Percentiles rank a stretch among this genome's conserved stretches.
phyloP scores from a whole-genome alignment of 1,140 invertebrate species.

The Pseudomyrmex dendroicus region DNA sequence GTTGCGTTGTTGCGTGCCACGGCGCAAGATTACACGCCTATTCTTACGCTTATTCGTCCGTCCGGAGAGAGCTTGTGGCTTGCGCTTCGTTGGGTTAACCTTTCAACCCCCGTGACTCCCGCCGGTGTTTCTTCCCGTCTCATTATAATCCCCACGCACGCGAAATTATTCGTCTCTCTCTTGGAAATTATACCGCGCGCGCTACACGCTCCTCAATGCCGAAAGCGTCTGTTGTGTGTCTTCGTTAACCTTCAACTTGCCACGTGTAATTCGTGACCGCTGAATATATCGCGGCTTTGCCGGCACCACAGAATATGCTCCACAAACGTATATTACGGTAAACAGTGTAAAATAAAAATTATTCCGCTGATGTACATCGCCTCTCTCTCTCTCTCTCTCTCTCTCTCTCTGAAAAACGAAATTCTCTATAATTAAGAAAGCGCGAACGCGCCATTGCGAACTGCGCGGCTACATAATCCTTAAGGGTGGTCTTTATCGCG shows the following conservation, averaged over 20 bases:
- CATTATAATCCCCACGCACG: conserved; percentile 11
- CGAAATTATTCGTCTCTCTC: conserved; percentile 42
- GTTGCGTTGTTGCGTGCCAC: neutral
- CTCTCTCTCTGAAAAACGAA: neutral
- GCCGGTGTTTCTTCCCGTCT: conserved; percentile 1
- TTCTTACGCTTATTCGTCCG: neutral
- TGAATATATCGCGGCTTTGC: neutral
- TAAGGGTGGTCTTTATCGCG: conserved; percentile 77
- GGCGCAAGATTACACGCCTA: conserved; percentile 38
- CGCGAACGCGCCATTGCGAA: neutral
- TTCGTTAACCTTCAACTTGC: conserved; percentile 4
- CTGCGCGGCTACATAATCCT: conserved; percentile 59
- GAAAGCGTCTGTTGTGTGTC: neutral
- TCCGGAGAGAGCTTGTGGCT: neutral
- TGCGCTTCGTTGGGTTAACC: conserved; percentile 43
- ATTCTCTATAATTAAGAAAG: conserved; percentile 65
- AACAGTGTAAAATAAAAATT: neutral
- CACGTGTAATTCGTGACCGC: neutral
- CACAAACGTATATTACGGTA: no score
- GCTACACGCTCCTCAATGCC: neutral
- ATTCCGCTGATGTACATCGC: neutral
- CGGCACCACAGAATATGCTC: no score
- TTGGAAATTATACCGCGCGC: conserved; percentile 19
- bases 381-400: neutral
- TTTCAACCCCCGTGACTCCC: conserved; percentile 36